phyloP scores from a whole-genome alignment of 2,113 vertebrate species.

The Bufo bufo region DNA sequence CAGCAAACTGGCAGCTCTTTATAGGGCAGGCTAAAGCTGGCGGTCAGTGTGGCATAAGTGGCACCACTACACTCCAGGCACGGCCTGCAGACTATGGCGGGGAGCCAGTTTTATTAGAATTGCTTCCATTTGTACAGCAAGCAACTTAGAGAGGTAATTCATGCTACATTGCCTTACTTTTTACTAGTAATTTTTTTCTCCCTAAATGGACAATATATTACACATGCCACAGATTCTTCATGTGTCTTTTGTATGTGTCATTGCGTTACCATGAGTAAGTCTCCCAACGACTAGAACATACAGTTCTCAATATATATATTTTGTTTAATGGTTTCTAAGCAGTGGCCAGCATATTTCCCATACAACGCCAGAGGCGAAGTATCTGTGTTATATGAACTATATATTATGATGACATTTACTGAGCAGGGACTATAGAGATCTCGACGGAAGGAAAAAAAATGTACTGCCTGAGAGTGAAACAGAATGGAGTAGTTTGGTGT shows the following conservation, averaged over 20 bases:
- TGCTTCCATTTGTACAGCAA: no score
- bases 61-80: no score
- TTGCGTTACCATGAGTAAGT: background rate
- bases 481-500: no score
- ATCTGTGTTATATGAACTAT: slow-evolving; percentile 10
- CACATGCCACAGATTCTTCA: background rate
- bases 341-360: background rate
- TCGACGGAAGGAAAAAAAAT: background rate
- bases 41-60: no score
- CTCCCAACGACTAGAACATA: background rate
- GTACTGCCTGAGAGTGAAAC: background rate
- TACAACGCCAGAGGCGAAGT: background rate
- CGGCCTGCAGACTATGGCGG: no score
- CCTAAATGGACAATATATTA: background rate
- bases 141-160: no score
- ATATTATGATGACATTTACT: slow-evolving; percentile 2
- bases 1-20: no score
- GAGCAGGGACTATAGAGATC: background rate
- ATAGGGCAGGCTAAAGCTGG: no score
- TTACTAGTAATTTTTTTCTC: background rate
- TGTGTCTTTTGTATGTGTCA: background rate
- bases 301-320: slow-evolving; percentile 53
- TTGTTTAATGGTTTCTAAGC: slow-evolving; percentile 52
- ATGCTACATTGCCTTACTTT: background rate
- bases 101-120: no score